Base-by-base conservation (phyloP, 1,140 invertebrate genomes). In the Drosophila malerkotliana region DNA sequence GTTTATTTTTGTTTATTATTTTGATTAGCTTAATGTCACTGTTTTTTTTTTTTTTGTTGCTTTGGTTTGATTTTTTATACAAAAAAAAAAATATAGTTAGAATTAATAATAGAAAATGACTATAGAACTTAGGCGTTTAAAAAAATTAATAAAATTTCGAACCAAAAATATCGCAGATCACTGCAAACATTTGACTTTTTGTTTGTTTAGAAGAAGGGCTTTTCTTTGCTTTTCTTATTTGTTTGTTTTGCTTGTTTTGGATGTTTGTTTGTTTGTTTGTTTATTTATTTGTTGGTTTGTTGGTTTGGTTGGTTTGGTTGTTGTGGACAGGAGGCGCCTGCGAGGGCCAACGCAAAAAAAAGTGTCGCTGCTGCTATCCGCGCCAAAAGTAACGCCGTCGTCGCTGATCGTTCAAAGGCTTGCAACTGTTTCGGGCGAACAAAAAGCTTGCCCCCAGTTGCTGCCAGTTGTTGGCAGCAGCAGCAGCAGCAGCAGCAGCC, bases 331-430 rank as follows among this genome's bases (percentile, higher is more conserved):
- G 80, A 83, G 79, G 80, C 80, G 71, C 72, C 68, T 79, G 69
- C 71, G 71, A 69, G 61, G 72, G 58, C 69, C 52, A 73, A 73
- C 71, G 57, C 34, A 53, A 71, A 78, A 78, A 61, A 74, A 84
- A 84, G 74, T 79, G 63, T 67, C 63, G 63, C 67, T 64, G 56
- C 55, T 56, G 59, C 21, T 79, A 88, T 88, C 84, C 84, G 84
- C 84, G 84, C 84, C 77, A 90, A 90, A 88, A 84, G 82, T 90
- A 89, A 85, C 89, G 79, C 78, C 90, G 90, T 91, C 90, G 90
- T 91, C 77, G 82, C 90, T 91, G 90, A 90, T 91, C 90, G 90
- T 91, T 90, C 83, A 90, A 90, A 91, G 90, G 73, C 90, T 91
- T 91, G 90, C 90, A 91, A 91, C 90, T 91, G 90, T 91, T 91